Percentiles rank a stretch among this genome's conserved stretches.
phyloP scores from a whole-genome alignment of 1,140 invertebrate species.

The Drosophila kikkawai region DNA sequence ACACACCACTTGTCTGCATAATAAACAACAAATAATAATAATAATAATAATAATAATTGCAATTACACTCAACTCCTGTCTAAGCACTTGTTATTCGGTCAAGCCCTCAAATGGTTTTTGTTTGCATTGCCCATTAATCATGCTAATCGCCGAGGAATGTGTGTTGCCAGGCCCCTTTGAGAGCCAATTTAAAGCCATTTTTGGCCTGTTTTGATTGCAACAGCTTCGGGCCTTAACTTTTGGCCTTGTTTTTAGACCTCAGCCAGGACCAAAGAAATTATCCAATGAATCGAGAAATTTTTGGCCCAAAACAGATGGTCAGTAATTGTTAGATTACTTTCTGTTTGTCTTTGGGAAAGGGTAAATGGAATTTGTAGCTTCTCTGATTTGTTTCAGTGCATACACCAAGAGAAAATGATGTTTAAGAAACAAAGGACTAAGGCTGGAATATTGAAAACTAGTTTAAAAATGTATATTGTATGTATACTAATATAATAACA shows the following conservation, averaged over 20 bases:
- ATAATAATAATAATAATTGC: conserved; percentile 49
- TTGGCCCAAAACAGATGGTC: neutral
- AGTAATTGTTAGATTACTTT: neutral
- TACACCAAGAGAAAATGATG: neutral
- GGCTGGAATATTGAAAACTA: neutral
- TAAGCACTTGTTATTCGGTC: conserved; percentile 26
- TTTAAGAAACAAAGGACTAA: neutral
- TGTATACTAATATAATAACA: neutral
- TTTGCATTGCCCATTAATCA: conserved; percentile 50
- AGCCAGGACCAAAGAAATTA: neutral
- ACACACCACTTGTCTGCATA: conserved; percentile 35
- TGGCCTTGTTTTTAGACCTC: neutral
- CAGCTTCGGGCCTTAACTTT: neutral
- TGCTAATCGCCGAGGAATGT: conserved; percentile 38
- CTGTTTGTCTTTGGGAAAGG: neutral
- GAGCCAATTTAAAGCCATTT: conserved; percentile 16
- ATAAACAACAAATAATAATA: conserved; percentile 43
- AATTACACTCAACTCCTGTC: conserved; percentile 28
- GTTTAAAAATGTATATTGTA: neutral
- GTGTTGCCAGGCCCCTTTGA: neutral
- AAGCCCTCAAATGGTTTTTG: conserved; percentile 13
- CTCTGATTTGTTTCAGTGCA: neutral
- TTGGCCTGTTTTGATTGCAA: neutral
- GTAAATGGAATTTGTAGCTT: neutral
- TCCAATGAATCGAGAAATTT: neutral